Evolutionary conservation across 2,113 vertebrate genomes (phyloP).

Genomic region (Malurus elegans): DNA sequence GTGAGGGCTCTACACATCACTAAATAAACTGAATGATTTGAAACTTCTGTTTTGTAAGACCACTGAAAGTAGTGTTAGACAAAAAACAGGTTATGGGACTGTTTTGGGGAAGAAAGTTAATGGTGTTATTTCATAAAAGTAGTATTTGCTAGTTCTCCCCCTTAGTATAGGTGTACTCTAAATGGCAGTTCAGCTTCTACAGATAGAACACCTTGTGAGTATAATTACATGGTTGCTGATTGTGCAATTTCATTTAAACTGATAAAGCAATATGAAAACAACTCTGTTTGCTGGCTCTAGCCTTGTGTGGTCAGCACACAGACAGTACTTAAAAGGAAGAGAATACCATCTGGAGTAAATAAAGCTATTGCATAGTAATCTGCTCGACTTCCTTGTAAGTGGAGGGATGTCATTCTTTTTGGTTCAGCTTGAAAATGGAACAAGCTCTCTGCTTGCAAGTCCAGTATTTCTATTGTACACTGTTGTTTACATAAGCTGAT

Average conservation of each 20-base stretch:
- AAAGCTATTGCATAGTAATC: slow-evolving; percentile 18
- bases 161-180: not conserved
- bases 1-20: not conserved
- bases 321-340: slow-evolving; percentile 29
- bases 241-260: not conserved
- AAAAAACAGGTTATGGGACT: not conserved
- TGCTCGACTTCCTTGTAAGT: slow-evolving; percentile 20
- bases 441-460: not conserved
- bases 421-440: slow-evolving; percentile 2
- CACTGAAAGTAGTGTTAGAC: not conserved
- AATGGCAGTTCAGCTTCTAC: not conserved
- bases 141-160: not conserved
- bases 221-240: not conserved
- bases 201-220: not conserved
- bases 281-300: not conserved
- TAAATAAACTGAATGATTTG: not conserved
- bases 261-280: not conserved
- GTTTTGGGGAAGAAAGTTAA: not conserved
- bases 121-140: not conserved
- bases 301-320: slow-evolving; percentile 19
- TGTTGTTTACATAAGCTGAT: not conserved
- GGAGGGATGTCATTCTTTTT: not conserved
- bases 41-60: not conserved
- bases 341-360: slow-evolving; percentile 44
- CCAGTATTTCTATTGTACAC: not conserved